Base-by-base conservation (phyloP, 2,113 vertebrate genomes). In the Oxygymnocypris stewartii region DNA sequence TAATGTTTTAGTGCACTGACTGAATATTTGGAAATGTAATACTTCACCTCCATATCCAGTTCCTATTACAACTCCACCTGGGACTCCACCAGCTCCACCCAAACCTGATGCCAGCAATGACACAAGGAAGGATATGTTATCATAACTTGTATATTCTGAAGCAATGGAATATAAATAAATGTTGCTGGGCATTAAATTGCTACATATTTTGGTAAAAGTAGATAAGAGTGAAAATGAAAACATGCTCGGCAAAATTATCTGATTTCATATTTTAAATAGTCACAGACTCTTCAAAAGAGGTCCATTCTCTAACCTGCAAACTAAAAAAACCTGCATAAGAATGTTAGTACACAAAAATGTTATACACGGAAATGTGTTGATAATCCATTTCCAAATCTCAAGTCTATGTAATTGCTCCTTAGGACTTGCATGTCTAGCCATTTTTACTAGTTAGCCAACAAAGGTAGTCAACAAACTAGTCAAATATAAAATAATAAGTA, bases 81-180 rank as follows among this genome's bases (percentile, higher is more conserved):
- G 61, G n/a, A n/a, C 61, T 74, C 86, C 89, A 74, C 79, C 85
- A 57, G 25, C 49, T 74, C 86, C 89, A 80, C 83, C 85, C 54
- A 74, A 57, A 25, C 85, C 89, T 44, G 37, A 37, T 79, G 49
- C 59, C 10, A 79, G 10, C 49, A 79, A 75, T 44, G 20, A n/a
- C 23, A 20, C 1, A 37, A 37, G 31, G 31, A 37, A 69, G 7
- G 31, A 37, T 0, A 69, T 35, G 6, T 14, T 35, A 16, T 35
- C 67, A 20, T 67, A 6, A 6, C 63, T 65, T 65, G 25, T 31
- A 28, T 65, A 14, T 67, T 67, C 25, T 14, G 25, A 25, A 67
- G 63, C 5, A 31, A 67, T 11, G 25, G 6, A 28, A 67, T 67
- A 14, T 16, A 31, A 31, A 31, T 31, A 13, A 65, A 65, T 0